Conservation (phyloP, 2,888 invertebrate genomes). For the Zhuqinia jingwanae region DNA sequence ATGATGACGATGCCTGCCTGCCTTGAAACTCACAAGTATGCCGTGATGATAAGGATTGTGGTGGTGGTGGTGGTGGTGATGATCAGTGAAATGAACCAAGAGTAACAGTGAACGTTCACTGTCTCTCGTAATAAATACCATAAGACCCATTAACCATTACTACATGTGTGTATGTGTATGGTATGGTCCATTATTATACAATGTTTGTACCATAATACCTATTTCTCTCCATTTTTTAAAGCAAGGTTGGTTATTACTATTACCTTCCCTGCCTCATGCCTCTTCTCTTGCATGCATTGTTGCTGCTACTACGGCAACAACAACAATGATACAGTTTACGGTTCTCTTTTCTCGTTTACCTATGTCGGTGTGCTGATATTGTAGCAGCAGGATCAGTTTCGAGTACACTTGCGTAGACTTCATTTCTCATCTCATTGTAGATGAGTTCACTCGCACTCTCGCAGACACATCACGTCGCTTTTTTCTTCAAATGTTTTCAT, state of each 20-base stretch:
- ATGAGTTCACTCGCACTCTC: conserved; percentile 54
- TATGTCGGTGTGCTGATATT: conserved; percentile 15
- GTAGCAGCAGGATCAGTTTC: conserved; percentile 31
- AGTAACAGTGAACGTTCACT: conserved; percentile 45
- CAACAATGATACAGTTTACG: conserved; percentile 33
- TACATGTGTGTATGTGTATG: not conserved
- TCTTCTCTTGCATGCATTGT: conserved; percentile 9
- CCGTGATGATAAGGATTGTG: too few relatives aligned
- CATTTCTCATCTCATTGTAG: conserved; percentile 49
- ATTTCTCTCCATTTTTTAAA: too few relatives aligned
- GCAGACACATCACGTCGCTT: conserved; percentile 18
- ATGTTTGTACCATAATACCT: too few relatives aligned
- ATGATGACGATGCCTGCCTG: conserved; percentile 29
- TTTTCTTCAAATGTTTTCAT: conserved; percentile 26
- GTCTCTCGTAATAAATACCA: not conserved
- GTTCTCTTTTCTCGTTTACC: not conserved
- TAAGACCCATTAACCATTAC: too few relatives aligned
- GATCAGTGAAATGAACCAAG: conserved; percentile 41
- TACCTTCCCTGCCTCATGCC: not conserved
- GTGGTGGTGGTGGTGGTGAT: not conserved
- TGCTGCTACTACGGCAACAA: not conserved
- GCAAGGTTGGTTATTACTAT: too few relatives aligned
- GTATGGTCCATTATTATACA: too few relatives aligned
- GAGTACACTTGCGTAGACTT: conserved; percentile 27
- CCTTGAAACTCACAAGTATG: conserved; percentile 41